Evolutionary conservation across 2,888 invertebrate species (phyloP).

Genomic region (Epiblema foenella): DNA sequence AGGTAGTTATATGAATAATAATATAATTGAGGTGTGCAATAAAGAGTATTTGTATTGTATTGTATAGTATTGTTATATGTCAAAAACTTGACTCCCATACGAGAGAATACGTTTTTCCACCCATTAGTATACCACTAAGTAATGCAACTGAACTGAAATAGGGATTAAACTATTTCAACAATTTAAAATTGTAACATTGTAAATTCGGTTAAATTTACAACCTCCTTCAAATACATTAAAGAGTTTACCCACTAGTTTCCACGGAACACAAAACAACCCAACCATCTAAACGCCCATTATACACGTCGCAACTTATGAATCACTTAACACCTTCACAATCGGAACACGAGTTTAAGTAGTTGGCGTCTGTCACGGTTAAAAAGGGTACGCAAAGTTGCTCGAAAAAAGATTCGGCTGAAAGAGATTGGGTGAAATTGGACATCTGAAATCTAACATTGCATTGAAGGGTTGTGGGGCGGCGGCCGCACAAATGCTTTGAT

Average conservation of each 20-base stretch:
- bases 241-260: background rate
- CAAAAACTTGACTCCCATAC: no score
- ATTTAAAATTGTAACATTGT: no score
- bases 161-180: no score
- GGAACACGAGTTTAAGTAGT: slow-evolving; percentile 58
- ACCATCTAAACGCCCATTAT: slow-evolving; percentile 30
- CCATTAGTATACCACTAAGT: no score
- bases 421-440: slow-evolving; percentile 42
- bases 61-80: no score
- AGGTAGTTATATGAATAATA: no score
- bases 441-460: slow-evolving; percentile 42
- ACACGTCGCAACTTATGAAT: slow-evolving; percentile 40
- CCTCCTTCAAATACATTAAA: background rate
- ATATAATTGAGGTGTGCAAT: no score
- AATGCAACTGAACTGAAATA: no score
- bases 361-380: slow-evolving; percentile 58
- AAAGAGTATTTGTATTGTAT: no score
- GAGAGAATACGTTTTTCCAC: no score
- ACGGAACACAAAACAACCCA: background rate
- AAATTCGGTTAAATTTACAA: background rate
- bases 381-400: slow-evolving; percentile 40
- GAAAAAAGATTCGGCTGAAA: slow-evolving; percentile 38
- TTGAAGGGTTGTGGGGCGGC: slow-evolving; percentile 37
- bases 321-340: slow-evolving; percentile 34
- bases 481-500: slow-evolving; percentile 21